Evolutionary conservation across 2,888 invertebrate genomes (phyloP), one percentile per base, ranked within the genome.

Genomic region (Drosophila barbarae): DNA sequence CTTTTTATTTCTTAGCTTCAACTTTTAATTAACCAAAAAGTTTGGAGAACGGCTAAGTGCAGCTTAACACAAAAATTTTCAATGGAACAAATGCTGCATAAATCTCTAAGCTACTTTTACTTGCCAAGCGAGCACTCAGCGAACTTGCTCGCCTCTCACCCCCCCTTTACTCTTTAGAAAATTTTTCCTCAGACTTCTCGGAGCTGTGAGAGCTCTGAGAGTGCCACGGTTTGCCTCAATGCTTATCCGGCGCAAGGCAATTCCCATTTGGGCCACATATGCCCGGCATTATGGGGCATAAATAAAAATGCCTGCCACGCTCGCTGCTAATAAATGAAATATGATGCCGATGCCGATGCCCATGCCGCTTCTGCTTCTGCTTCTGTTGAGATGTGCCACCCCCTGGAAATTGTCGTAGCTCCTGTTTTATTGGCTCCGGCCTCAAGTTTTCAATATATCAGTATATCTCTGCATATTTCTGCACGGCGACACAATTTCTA

Each of bases 181-280:
- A 39, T 39, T 26, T 35, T 36, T 46, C 42, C 51, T 36, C 12
- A 5, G 28, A 49, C 60, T 63, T 32, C 18, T 8, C 46, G 39
- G 39, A 73, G 30, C 26, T 41, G 44, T 53, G 8, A 28, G 26
- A 28, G 21, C 21, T 26, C 26, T 26, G 6, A 60, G 69, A 60
- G 71, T 57, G 73, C 56, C 70, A 8, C 21, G 15, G 59, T 46
- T 39, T 35, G 49, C 18, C 46, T 47, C 46, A 47, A 32, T 64
- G 52, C 39, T 42, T 65, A 60, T 52, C 68, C 69, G 51, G 53
- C 41, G 35, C 18, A 32, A 44, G 63, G 52, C 63, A 73, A 86
- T 86, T 86, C 85, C 85, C 85, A 79, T 75, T 83, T 86, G 84
- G 84, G 87, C 63, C 87, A 86, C 87, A 87, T 87, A 87, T 87